Conservation (phyloP, 1,140 invertebrate species). For the Laodelphax striatellus region DNA sequence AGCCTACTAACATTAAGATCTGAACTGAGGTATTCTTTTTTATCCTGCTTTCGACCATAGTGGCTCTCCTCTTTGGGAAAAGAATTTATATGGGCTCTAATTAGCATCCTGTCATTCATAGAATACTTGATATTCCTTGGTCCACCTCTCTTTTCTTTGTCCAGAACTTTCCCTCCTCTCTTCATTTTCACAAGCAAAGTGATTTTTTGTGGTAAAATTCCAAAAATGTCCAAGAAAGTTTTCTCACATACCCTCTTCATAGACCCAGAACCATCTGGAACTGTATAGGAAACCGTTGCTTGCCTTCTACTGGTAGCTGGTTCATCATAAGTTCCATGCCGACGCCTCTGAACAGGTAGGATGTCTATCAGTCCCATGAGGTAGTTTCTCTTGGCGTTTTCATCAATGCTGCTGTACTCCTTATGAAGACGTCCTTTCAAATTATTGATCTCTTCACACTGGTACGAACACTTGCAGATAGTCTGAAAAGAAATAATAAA, state of each 20-base stretch:
- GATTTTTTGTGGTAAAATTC: conserved; percentile 9
- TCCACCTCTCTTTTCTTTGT: conserved; percentile 5
- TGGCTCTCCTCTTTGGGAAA: conserved; percentile 2
- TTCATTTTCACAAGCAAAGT: conserved; percentile 1
- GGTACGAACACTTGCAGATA: not conserved
- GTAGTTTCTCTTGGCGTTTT: conserved; percentile 3
- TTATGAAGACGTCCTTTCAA: not conserved
- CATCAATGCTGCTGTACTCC: not conserved
- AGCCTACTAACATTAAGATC: not conserved
- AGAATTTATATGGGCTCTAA: conserved; percentile 1
- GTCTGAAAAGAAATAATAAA: not conserved
- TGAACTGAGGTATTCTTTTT: conserved; percentile 7
- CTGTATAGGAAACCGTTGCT: conserved; percentile 1
- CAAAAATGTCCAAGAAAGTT: conserved; percentile 6
- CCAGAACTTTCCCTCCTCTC: not conserved
- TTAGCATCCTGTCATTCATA: not conserved
- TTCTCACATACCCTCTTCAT: conserved; percentile 7
- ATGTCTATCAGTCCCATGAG: conserved; percentile 7
- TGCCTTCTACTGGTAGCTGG: conserved; percentile 5
- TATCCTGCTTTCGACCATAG: not conserved
- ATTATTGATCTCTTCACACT: not conserved
- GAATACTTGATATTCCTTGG: not conserved
- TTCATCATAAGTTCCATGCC: conserved; percentile 8
- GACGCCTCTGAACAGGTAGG: conserved; percentile 6
- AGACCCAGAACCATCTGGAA: conserved; percentile 6